Evolutionary conservation across 2,888 invertebrate species (phyloP).

Genomic region (Pyrrhosoma nymphula): DNA sequence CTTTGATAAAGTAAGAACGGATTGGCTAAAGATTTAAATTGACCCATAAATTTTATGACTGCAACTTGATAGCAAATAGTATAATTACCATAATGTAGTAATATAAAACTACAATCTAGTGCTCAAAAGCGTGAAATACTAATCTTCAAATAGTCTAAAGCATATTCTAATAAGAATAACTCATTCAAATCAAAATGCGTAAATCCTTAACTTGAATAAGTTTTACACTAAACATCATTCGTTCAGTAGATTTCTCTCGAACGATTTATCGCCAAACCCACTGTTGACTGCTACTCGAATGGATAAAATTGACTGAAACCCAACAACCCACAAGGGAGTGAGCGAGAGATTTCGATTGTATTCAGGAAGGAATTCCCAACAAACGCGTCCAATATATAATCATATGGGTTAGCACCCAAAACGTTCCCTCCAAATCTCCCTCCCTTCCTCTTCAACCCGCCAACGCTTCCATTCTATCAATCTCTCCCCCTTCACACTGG

Average conservation of each 20-base stretch:
- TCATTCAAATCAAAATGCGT: not conserved
- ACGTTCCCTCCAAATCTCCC: not conserved
- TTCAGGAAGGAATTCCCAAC: not conserved
- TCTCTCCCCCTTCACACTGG: not conserved
- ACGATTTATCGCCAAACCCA: not conserved
- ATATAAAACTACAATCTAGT: too few species aligned
- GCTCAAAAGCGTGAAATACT: too few species aligned
- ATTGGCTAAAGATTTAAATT: too few species aligned
- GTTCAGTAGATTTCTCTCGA: not conserved
- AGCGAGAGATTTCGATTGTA: not conserved
- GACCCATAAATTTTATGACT: too few species aligned
- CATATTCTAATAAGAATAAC: too few species aligned
- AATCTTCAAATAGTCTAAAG: too few species aligned
- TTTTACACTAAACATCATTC: not conserved
- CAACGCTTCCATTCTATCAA: conserved; percentile 46
- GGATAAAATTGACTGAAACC: not conserved
- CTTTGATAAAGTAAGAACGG: too few species aligned
- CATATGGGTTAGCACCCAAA: conserved; percentile 12
- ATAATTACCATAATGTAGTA: too few species aligned
- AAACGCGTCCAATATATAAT: not conserved
- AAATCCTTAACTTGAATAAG: not conserved
- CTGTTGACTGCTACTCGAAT: not conserved
- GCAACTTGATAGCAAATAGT: too few species aligned
- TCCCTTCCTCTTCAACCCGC: not conserved
- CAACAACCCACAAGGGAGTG: not conserved